Base-by-base conservation (phyloP, 2,113 vertebrate species). In the Oplegnathus fasciatus region DNA sequence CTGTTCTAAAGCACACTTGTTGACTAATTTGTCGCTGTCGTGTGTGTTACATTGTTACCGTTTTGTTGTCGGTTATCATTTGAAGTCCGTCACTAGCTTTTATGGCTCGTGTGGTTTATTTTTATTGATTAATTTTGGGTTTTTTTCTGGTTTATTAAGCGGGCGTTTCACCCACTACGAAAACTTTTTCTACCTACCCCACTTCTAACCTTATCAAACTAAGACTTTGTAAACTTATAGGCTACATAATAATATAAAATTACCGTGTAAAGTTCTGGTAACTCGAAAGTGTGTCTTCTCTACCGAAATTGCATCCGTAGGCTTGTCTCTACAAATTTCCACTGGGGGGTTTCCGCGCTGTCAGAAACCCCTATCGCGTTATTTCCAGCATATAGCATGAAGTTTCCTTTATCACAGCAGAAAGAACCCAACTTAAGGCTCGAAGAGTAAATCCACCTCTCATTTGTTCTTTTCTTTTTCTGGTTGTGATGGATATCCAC, bases 291-390 rank as follows among this genome's bases (percentile, higher is more conserved):
- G 1, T 5, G 4, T 32, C 17, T 22, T 44, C 1, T 65, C 1
- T 20, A 22, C 9, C 9, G 55, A 75, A 72, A 78, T 58, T 0
- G 37, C 48, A 13, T 9, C 65, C 32, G 62, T 30, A 0, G 26
- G 26, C 26, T 5, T 44, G 54, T 85, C 80, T 78, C 52, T 76
- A 1, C 18, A 50, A 34, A 60, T 87, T 91, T 91, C 76, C 77
- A 76, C 50, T 17, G 10, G 90, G 92, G 92, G 87, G 44, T 92
- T 94, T 93, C 94, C 92, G 65, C 70, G 1, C 42, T 50, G 69
- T 71, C 77, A 80, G 48, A 83, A 79, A 86, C 54, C 15, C 46
- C 65, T 42, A 46, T 42, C 40, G 54, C 9, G 74, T 73, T 72
- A 72, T 92, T 93, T 92, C 87, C 89, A 85, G 74, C 2, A 1